Conservation (phyloP, 2,797 vertebrate genomes). For the Sciurus vulgaris region DNA sequence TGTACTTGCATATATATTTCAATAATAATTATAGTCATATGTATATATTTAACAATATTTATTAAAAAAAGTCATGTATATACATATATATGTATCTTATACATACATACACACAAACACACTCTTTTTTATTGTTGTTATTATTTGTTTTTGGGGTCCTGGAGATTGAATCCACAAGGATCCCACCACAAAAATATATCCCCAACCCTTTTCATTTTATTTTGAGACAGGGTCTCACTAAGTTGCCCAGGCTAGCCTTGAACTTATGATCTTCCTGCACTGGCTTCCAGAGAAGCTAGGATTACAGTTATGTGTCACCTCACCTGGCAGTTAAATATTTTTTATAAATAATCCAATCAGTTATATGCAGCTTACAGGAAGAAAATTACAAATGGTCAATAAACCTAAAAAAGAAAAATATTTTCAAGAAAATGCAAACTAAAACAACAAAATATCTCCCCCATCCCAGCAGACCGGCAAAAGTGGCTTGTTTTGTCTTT, state of each 20-base stretch:
- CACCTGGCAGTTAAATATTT: not conserved
- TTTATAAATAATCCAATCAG: slow-evolving; percentile 33
- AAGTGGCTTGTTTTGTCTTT: slow-evolving; percentile 10
- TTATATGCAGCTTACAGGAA: slow-evolving; percentile 8
- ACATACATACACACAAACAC: too few relatives aligned
- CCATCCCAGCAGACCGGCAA: not conserved
- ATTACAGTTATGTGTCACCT: not conserved
- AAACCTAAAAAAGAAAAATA: slow-evolving; percentile 16
- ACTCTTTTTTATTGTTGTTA: too few relatives aligned
- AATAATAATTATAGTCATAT: not conserved
- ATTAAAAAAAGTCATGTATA: too few relatives aligned
- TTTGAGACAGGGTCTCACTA: not conserved
- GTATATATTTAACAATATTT: not conserved
- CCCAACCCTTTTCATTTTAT: too few relatives aligned
- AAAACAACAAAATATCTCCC: slow-evolving; percentile 38
- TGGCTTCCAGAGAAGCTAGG: not conserved
- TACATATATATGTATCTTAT: too few relatives aligned
- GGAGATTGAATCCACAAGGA: not conserved
- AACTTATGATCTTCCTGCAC: not conserved
- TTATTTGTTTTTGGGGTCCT: not conserved
- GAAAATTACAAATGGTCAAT: slow-evolving; percentile 41
- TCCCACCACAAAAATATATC: not conserved
- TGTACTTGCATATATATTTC: not conserved
- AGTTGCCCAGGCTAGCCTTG: not conserved
- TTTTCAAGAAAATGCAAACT: slow-evolving; percentile 58